Conservation (phyloP, 1,140 invertebrate genomes). For the Drosophila rufa region DNA sequence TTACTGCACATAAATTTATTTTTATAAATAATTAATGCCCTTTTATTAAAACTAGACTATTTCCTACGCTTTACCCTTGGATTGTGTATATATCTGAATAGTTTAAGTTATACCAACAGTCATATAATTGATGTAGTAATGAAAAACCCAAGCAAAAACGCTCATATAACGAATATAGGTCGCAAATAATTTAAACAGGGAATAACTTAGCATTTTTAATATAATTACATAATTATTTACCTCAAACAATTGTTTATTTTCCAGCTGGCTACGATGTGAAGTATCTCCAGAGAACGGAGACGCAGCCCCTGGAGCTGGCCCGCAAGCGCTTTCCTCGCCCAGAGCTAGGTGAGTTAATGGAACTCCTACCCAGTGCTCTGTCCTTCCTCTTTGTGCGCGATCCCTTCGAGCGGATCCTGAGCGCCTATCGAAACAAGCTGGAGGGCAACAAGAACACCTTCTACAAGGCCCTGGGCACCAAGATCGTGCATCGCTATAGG, state of each 20-base stretch:
- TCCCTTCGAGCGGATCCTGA: slow-evolving; percentile 95
- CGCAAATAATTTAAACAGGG: neutral
- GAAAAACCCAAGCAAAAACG: neutral
- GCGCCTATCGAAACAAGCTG: slow-evolving; percentile 96
- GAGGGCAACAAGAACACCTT: slow-evolving; percentile 89
- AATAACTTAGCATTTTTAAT: too few species aligned
- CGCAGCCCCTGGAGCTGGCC: slow-evolving; percentile 87
- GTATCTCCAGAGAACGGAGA: slow-evolving; percentile 86
- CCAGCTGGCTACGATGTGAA: slow-evolving; percentile 87
- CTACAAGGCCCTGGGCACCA: slow-evolving; percentile 89
- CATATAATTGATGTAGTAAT: neutral
- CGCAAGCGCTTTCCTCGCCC: slow-evolving; percentile 88
- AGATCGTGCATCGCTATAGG: slow-evolving; percentile 87
- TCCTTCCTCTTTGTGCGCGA: slow-evolving; percentile 95
- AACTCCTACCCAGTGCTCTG: slow-evolving; percentile 86
- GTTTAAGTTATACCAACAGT: neutral
- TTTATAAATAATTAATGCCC: slow-evolving; percentile 1
- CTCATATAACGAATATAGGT: too few species aligned
- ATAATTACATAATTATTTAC: neutral
- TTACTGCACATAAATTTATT: neutral
- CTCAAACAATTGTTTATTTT: neutral
- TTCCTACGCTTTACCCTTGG: too few species aligned
- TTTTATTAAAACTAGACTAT: neutral
- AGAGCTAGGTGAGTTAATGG: slow-evolving; percentile 86
- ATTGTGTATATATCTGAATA: neutral